Base-by-base conservation (phyloP, 2,888 invertebrate genomes). In the Dynastes tityus region DNA sequence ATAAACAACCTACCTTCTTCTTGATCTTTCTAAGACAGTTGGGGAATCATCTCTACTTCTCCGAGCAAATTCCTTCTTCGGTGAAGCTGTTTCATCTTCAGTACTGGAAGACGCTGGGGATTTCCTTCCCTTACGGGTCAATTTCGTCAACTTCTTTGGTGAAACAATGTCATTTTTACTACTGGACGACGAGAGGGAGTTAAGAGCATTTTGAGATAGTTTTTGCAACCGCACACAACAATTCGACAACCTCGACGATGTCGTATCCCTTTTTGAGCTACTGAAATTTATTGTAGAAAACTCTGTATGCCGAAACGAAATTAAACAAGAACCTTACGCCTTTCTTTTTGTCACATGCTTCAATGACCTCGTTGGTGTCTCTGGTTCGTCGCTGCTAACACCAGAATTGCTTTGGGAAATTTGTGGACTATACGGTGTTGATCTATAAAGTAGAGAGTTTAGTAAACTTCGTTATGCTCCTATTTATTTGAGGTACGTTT, bases 171-270 rank as follows among this genome's bases (percentile, higher is more conserved):
- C 45, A 45, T 45, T n/a, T n/a, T 2, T 8, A 55, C 1, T 55
- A 63, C 11, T 29, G 13, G 32, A 32, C 5, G 13, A 32, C 2
- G 29, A 8, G 9, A 32, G n/a, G 4, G 55, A 55, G 2, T 37
- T 32, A 53, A 71, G n/a, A 8, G 11, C 32, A 32, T 55, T 71
- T 1, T 1, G 2, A 53, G 71, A 71, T 22, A 71, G n/a, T 13
- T 55, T 71, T 2, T 55, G 53, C n/a, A 71, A 8, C 16, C 9
- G 53, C 16, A 71, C 71, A n/a, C 32, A 71, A 32, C 71, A 71
- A 32, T 71, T 71, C 6, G 71, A 71, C 4, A 55, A n/a, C 8
- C 37, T n/a, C 13, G 71, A 8, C 6, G 71, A 71, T 3, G 13
- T 1, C 9, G 53, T 32, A 3, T 3, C 13, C 3, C 8, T 71